Percentiles rank a stretch among this genome's conserved stretches.
Evolutionary conservation across 2,797 vertebrate genomes (phyloP).

Genomic region (Gymnoscopelus braueri): DNA sequence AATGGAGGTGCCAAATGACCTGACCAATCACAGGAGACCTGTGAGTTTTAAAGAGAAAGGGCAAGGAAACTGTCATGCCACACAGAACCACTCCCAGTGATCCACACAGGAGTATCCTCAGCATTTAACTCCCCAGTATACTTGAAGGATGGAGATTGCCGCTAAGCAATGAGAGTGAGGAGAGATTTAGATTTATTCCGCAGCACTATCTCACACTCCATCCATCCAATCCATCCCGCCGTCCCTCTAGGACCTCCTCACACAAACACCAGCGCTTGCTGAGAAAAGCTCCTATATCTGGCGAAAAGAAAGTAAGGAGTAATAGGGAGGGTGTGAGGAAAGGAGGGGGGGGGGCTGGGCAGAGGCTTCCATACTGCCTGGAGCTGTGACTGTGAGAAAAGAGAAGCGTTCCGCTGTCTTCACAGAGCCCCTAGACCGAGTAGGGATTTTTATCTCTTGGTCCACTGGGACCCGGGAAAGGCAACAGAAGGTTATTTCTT

Average conservation of each 20-base stretch:
- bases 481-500: conserved; percentile 75
- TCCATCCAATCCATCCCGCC: no score
- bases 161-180: no score
- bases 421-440: conserved; percentile 68
- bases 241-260: neutral
- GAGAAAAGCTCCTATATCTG: conserved; percentile 42
- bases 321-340: conserved; percentile 21
- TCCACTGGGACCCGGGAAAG: conserved; percentile 71
- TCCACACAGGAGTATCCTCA: no score
- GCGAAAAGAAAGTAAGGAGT: conserved; percentile 50
- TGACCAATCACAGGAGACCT: no score
- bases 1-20: no score
- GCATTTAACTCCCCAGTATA: no score
- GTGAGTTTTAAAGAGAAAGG: no score
- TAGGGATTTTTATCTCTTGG: conserved; percentile 74
- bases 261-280: conserved; percentile 48
- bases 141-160: no score
- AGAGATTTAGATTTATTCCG: no score
- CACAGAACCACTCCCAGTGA: no score
- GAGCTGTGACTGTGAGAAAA: conserved; percentile 72
- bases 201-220: no score
- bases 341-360: conserved; percentile 34
- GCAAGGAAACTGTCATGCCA: no score
- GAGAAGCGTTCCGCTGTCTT: conserved; percentile 67
- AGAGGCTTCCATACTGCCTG: conserved; percentile 69